A percentile compares a stretch with the other conserved stretches of the same genome.
phyloP scores from a whole-genome alignment of 2,113 vertebrate species.

The Otocyon megalotis region DNA sequence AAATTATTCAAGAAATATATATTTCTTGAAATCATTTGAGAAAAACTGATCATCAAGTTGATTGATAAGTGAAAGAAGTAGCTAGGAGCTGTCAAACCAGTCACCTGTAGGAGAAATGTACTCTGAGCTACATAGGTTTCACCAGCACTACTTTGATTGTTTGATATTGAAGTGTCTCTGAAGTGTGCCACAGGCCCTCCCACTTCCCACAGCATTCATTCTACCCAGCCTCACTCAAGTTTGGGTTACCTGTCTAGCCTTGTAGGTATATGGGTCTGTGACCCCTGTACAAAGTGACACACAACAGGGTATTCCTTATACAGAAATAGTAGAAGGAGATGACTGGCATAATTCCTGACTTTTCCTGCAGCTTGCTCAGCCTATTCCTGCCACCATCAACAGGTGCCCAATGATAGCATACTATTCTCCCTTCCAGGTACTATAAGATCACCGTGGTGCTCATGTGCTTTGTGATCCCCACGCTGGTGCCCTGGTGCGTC shows the following conservation, averaged over 20 bases:
- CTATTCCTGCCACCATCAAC: rapidly evolving
- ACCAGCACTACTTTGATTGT: background rate
- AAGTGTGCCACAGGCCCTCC: background rate
- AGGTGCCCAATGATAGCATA: rapidly evolving
- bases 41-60: background rate
- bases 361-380: too few relatives aligned
- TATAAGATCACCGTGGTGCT: constrained; percentile 86
- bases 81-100: background rate
- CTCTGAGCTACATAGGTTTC: background rate
- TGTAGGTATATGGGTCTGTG: background rate
- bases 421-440: constrained; percentile 81
- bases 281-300: background rate
- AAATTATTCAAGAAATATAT: background rate
- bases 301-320: background rate
- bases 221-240: background rate
- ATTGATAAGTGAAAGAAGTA: background rate
- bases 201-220: background rate
- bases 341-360: too few relatives aligned
- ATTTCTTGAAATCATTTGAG: background rate
- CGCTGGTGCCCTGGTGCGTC: constrained; percentile 89
- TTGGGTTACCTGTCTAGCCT: background rate
- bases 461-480: constrained; percentile 88
- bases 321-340: background rate
- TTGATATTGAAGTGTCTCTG: background rate
- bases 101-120: background rate